Percentiles rank a stretch among this genome's conserved stretches.
Evolutionary conservation across 2,113 vertebrate species (phyloP).

Genomic region (Anguilla rostrata): DNA sequence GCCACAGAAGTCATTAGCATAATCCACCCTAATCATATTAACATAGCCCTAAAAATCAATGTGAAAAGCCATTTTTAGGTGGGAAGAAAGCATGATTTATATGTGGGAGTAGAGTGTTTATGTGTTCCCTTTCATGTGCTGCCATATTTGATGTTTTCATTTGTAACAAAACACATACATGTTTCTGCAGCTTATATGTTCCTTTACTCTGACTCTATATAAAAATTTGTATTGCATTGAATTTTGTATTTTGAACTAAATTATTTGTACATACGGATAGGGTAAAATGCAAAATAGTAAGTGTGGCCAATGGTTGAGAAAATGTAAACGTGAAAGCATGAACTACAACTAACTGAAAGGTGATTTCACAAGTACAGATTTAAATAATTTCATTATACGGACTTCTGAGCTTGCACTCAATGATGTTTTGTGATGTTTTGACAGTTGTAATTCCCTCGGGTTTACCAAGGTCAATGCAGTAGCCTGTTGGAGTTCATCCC

Average conservation of each 20-base stretch:
- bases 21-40: constrained; percentile 76
- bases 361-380: too few species aligned
- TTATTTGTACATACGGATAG: not conserved
- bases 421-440: too few species aligned
- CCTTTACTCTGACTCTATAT: not conserved
- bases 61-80: constrained; percentile 42
- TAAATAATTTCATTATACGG: too few species aligned
- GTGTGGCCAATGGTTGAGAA: too few species aligned
- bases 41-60: constrained; percentile 59
- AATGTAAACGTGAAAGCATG: not conserved
- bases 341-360: not conserved
- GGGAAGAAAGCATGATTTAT: constrained; percentile 34
- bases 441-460: too few species aligned
- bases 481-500: not conserved
- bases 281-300: not conserved
- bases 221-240: too few species aligned
- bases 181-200: not conserved
- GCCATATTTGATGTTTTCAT: not conserved
- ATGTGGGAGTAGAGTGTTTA: constrained; percentile 17
- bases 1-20: constrained; percentile 60
- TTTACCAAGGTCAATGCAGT: not conserved
- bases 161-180: not conserved
- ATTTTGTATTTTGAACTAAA: not conserved
- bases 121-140: constrained; percentile 26
- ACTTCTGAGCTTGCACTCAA: too few species aligned